Evolutionary conservation across 2,888 invertebrate genomes (phyloP).

Genomic region (Chesias legatella): DNA sequence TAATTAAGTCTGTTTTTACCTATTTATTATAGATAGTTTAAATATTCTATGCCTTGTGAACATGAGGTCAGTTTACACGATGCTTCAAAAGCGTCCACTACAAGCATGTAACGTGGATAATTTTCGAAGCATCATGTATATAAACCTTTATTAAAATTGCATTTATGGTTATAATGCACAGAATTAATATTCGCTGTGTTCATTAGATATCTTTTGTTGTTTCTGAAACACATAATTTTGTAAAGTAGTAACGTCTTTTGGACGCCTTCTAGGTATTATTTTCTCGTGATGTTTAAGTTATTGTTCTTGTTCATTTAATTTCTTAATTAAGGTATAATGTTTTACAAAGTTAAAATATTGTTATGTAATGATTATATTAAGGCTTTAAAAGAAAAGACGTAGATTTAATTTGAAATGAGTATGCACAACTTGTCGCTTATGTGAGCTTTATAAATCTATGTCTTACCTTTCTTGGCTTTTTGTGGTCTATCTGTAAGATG

Average conservation of each 20-base stretch:
- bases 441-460: slow-evolving; percentile 31
- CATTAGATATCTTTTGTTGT: slow-evolving; percentile 28
- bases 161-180: slow-evolving; percentile 56
- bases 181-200: slow-evolving; percentile 64
- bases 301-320: too few species aligned
- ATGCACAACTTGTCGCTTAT: slow-evolving; percentile 38
- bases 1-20: background rate
- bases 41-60: background rate
- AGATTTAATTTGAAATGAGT: background rate
- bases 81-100: too few species aligned
- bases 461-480: slow-evolving; percentile 35
- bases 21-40: background rate
- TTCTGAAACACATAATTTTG: too few species aligned
- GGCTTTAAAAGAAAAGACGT: background rate
- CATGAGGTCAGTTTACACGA: background rate
- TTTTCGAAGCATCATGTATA: slow-evolving; percentile 24
- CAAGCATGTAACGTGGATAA: too few species aligned
- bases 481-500: slow-evolving; percentile 36
- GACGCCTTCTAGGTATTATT: too few species aligned
- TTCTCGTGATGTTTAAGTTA: too few species aligned
- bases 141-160: slow-evolving; percentile 41
- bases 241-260: too few species aligned
- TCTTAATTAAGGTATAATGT: too few species aligned
- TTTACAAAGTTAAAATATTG: too few species aligned
- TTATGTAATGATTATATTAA: background rate